Evolutionary conservation across 2,797 vertebrate genomes (phyloP).

Genomic region (Pristis pectinata): DNA sequence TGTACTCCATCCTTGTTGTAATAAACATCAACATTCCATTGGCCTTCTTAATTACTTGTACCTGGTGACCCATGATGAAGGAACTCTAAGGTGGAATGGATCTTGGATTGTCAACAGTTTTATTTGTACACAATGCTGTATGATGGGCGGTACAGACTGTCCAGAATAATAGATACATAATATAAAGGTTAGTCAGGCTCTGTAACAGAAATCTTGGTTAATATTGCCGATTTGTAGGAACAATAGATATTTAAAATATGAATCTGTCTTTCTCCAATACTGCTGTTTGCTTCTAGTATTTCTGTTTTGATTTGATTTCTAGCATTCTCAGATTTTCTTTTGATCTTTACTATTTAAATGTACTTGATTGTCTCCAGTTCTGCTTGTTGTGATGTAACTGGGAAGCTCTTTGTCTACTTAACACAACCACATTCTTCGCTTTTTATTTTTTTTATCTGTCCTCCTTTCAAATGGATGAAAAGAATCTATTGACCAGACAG

Average conservation of each 20-base stretch:
- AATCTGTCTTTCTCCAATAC: background rate
- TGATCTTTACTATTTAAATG: conserved; percentile 31
- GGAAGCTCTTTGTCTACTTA: conserved; percentile 7
- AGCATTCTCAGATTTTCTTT: background rate
- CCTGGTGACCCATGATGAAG: background rate
- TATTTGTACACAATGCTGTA: background rate
- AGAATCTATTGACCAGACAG: conserved; percentile 27
- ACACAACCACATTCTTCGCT: conserved; percentile 33
- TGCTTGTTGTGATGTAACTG: background rate
- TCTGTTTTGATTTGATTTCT: conserved; percentile 5
- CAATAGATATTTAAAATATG: background rate
- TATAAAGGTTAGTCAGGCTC: background rate
- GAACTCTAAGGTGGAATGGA: background rate
- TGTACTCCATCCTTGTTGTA: too few species aligned
- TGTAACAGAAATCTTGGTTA: background rate
- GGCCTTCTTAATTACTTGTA: too few species aligned
- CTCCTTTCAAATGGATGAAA: background rate
- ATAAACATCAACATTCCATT: too few species aligned
- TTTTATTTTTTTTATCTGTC: conserved; percentile 14
- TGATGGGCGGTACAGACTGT: background rate
- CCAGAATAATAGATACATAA: background rate
- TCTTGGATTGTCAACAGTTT: background rate
- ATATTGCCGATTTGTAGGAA: background rate
- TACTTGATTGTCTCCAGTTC: background rate
- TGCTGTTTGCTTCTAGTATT: background rate